phyloP scores from a whole-genome alignment of 1,140 invertebrate species.

The Caerostris darwini region DNA sequence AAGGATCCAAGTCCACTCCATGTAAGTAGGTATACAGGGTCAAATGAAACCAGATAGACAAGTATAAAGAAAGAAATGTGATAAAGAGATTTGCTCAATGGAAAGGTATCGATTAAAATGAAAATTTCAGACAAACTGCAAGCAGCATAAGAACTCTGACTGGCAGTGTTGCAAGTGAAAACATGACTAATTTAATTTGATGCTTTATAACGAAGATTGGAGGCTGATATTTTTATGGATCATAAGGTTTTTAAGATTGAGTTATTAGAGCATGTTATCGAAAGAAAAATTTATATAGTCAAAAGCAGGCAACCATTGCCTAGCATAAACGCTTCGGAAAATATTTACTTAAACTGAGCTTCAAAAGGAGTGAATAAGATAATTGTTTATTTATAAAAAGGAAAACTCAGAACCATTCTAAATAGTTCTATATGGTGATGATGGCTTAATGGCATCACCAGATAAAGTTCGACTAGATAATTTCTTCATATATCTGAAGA shows the following conservation, averaged over 20 bases:
- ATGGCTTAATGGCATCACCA: conserved; percentile 34
- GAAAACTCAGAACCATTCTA: too few species aligned
- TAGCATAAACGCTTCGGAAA: conserved; percentile 3
- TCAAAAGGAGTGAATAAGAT: too few species aligned
- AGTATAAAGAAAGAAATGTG: conserved; percentile 66
- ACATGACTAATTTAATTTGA: background rate
- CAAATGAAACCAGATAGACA: conserved; percentile 20
- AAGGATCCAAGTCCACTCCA: conserved; percentile 29
- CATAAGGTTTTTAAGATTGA: background rate
- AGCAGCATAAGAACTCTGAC: background rate
- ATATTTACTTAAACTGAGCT: background rate
- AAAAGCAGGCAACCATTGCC: background rate
- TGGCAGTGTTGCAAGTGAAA: background rate
- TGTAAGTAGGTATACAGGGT: conserved; percentile 72
- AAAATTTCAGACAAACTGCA: conserved; percentile 66
- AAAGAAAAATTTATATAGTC: background rate
- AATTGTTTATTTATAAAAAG: too few species aligned
- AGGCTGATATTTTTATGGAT: background rate
- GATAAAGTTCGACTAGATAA: conserved; percentile 13
- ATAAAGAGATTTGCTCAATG: too few species aligned
- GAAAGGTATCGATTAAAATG: conserved; percentile 65
- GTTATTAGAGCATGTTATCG: background rate
- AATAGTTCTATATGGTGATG: too few species aligned
- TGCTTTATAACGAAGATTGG: background rate
- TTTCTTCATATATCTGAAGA: conserved; percentile 34